Conservation (phyloP, 1,140 invertebrate genomes). For the Rhopalosiphum maidis region DNA sequence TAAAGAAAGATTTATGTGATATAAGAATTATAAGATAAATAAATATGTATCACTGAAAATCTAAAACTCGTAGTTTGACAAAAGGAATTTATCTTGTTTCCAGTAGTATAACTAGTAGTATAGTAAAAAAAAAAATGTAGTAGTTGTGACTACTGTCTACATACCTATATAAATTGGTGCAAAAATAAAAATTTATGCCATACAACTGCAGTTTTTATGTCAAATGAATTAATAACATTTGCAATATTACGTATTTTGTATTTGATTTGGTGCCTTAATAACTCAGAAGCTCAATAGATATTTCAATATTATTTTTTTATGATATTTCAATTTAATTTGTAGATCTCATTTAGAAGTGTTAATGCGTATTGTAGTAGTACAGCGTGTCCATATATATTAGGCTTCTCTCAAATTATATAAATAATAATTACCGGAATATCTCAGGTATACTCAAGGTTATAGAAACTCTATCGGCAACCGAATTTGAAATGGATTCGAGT, state of each 20-base stretch:
- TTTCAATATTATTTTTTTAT: background rate
- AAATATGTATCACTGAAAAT: too few relatives aligned
- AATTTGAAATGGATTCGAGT: slow-evolving; percentile 35
- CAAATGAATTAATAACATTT: too few relatives aligned
- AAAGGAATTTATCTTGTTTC: too few relatives aligned
- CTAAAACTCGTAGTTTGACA: too few relatives aligned
- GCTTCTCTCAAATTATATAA: background rate
- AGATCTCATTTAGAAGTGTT: background rate
- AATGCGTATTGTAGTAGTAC: background rate
- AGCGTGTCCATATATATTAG: background rate
- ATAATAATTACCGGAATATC: slow-evolving; percentile 3
- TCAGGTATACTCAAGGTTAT: background rate
- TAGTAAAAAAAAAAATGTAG: too few relatives aligned
- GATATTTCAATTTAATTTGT: background rate
- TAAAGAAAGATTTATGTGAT: too few relatives aligned
- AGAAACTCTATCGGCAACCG: slow-evolving; percentile 8
- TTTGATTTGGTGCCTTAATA: background rate
- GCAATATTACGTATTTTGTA: background rate
- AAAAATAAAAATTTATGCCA: too few relatives aligned
- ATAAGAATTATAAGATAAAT: too few relatives aligned
- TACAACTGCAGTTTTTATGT: too few relatives aligned
- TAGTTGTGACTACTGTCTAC: too few relatives aligned
- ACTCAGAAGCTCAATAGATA: background rate
- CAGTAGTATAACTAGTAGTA: too few relatives aligned
- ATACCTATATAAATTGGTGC: too few relatives aligned